Base-by-base conservation (phyloP, 37 sponge, comb jelly and placozoan species). In the Spongilla lacustris region DNA sequence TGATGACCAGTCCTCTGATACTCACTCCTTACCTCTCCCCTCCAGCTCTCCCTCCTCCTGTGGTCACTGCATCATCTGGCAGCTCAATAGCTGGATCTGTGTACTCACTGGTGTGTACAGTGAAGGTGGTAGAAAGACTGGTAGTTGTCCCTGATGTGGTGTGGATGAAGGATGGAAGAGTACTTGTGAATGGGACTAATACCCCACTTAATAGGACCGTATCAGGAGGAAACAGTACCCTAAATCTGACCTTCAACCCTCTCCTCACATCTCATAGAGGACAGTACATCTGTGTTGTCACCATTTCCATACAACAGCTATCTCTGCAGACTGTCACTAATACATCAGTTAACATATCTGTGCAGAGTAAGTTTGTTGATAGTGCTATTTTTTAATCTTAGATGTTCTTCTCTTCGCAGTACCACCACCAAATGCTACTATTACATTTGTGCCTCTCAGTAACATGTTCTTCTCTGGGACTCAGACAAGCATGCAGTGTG, bases 201-300 rank as follows among this genome's bases (percentile, higher is more conserved):
- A 58, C 58, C 58, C 4, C 58, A 58, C 58, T 58, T 8, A 58
- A 8, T 19, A 58, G 58, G 58, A 6, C 58, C 11, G 58, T 58
- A 17, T 58, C 21, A 58, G 58, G 58, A 19, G 58, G 19, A 6
- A 58, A 58, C 58, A 58, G 58, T 14, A 81, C 41, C 49, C 34
- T 28, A 23, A 38, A 23, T 11, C 72, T 86, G 32, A 73, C 27
- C 25, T 87, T 87, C 69, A 50, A 22, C 32, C 68, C 81, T 38
- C 81, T 87, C 2, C 67, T 28, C 58, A 75, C 87, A 48, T 81
- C 87, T 22, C 81, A 87, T 74, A 81, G 75, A 75, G 87, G 75
- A 28, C 68, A 67, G 69, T 87, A 87, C 81, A 81, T 14, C 75
- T 87, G 87, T 58, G 38, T 26, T 35, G 87, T 71, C 32, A 81